A percentile compares a stretch with the other conserved stretches of the same genome.
phyloP scores from a whole-genome alignment of 2,888 invertebrate species.

The Dryobota labecula region DNA sequence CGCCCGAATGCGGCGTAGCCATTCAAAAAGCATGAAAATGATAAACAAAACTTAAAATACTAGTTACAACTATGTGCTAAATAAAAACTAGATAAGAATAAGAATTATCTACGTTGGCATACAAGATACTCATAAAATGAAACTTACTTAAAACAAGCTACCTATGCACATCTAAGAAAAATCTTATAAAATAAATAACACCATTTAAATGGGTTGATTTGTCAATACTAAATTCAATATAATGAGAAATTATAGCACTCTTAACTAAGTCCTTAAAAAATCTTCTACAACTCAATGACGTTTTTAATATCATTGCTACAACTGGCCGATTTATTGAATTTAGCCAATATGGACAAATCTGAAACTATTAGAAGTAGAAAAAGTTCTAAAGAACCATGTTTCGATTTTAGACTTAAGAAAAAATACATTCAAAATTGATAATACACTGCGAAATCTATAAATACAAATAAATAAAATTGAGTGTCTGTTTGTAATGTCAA shows the following conservation, averaged over 20 bases:
- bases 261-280: neutral
- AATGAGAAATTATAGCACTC: neutral
- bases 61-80: conserved; percentile 13
- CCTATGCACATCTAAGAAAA: conserved; percentile 1
- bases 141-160: too few relatives aligned
- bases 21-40: conserved; percentile 57
- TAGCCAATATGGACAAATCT: neutral
- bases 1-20: conserved; percentile 34
- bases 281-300: too few relatives aligned
- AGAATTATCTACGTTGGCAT: conserved; percentile 29
- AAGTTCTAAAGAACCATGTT: neutral
- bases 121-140: too few relatives aligned
- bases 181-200: conserved; percentile 2
- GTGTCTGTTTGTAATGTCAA: too few relatives aligned
- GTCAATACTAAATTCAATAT: neutral
- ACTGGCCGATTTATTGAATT: neutral
- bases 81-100: conserved; percentile 7
- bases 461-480: neutral
- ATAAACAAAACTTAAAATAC: conserved; percentile 22
- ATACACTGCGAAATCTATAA: conserved; percentile 1
- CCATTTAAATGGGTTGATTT: neutral
- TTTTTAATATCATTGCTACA: too few relatives aligned
- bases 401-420: neutral
- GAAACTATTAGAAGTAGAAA: neutral
- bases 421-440: neutral